Evolutionary conservation across 2,888 invertebrate genomes (phyloP).

Genomic region (Cryptocephalus moraei): DNA sequence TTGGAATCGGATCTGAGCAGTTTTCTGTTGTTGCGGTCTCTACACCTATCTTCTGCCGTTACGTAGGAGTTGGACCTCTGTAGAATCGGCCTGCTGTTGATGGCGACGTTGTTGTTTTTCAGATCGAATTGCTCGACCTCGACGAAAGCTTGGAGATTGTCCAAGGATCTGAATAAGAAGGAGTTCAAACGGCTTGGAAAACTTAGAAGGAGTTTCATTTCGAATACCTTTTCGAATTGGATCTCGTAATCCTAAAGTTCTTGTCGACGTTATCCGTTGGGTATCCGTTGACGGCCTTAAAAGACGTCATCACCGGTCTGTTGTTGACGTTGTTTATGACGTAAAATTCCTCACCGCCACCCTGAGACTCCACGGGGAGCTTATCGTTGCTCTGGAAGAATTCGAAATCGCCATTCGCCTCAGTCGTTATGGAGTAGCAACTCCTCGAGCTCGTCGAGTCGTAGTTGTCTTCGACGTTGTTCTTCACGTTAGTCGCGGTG

Average conservation of each 20-base stretch:
- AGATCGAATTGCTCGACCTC: slow-evolving; percentile 15
- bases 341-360: slow-evolving; percentile 6
- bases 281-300: slow-evolving; percentile 6
- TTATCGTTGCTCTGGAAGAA: slow-evolving; percentile 41
- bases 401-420: slow-evolving; percentile 54
- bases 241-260: slow-evolving; percentile 27
- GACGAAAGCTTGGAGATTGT: slow-evolving; percentile 32
- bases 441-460: slow-evolving; percentile 35
- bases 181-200: neutral
- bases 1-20: slow-evolving; percentile 18
- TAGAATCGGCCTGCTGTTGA: slow-evolving; percentile 13
- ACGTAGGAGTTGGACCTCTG: slow-evolving; percentile 33
- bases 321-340: slow-evolving; percentile 9
- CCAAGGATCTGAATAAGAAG: slow-evolving; percentile 22
- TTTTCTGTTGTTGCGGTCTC: slow-evolving; percentile 12
- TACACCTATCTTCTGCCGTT: slow-evolving; percentile 26
- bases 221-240: slow-evolving; percentile 25
- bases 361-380: too few relatives aligned
- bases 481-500: slow-evolving; percentile 21
- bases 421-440: slow-evolving; percentile 50
- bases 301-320: slow-evolving; percentile 10
- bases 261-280: slow-evolving; percentile 10
- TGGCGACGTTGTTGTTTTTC: slow-evolving; percentile 6
- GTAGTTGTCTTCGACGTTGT: slow-evolving; percentile 29
- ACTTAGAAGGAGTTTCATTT: neutral